Conservation (phyloP, 2,888 invertebrate species). For the Argyra leucocephala region DNA sequence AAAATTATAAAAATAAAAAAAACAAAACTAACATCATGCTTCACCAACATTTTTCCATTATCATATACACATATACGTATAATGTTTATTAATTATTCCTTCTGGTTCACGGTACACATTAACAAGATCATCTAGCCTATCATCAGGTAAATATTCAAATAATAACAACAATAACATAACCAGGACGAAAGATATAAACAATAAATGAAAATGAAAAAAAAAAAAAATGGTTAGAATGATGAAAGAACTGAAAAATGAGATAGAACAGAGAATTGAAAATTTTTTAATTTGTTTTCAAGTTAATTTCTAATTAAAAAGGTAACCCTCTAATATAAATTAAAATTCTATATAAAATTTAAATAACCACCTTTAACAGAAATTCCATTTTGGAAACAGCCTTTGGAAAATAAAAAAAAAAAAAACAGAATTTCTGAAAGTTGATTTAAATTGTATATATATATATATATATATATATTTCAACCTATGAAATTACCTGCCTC, state of each 20-base stretch:
- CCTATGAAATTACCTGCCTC: no score
- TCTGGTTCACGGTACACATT: background rate
- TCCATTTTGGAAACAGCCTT: no score
- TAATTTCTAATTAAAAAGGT: conserved; percentile 1
- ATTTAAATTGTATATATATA: no score
- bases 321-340: background rate
- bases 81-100: background rate
- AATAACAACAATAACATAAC: no score
- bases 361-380: no score
- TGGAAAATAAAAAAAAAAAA: no score
- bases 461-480: no score
- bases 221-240: no score
- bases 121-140: background rate
- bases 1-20: background rate
- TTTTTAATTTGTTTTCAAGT: background rate
- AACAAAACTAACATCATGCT: background rate
- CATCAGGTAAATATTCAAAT: background rate
- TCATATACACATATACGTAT: background rate
- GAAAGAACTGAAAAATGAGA: background rate
- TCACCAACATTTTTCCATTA: background rate
- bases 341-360: no score
- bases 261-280: background rate
- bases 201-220: no score
- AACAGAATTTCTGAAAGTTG: no score
- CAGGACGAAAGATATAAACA: no score